phyloP scores from a whole-genome alignment of 2,797 vertebrate species.

The Poecilia wingei region DNA sequence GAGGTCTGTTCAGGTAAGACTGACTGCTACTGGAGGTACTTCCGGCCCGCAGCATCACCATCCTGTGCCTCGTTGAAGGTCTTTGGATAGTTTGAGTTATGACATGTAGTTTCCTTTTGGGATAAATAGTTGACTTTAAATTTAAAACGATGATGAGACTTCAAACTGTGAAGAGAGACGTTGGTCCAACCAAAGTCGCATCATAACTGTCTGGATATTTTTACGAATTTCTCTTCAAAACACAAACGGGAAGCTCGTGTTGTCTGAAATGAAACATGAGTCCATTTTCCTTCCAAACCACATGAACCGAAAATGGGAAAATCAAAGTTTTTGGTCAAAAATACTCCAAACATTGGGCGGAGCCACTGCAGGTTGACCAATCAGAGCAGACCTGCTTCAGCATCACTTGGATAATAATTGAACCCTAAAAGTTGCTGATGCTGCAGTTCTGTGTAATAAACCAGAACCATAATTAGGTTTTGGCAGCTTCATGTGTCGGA shows the following conservation, averaged over 20 bases:
- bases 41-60: not conserved
- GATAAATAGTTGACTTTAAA: not conserved
- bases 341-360: not conserved
- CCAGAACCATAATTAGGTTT: not conserved
- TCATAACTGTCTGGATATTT: not conserved
- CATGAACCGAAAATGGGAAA: not conserved
- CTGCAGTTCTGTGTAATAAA: not conserved
- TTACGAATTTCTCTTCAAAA: not conserved
- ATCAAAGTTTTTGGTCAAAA: not conserved
- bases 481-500: not conserved
- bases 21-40: not conserved
- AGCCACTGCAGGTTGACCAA: not conserved
- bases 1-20: not conserved
- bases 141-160: not conserved
- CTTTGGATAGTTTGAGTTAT: not conserved
- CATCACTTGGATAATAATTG: not conserved
- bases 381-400: not conserved
- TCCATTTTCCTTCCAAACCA: not conserved
- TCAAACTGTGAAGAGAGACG: not conserved
- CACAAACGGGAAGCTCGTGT: not conserved
- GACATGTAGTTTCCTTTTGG: not conserved
- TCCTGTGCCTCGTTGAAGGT: not conserved
- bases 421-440: not conserved
- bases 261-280: not conserved
- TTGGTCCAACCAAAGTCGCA: not conserved